Percentiles rank a stretch among this genome's conserved stretches.
Conservation (phyloP, 2,113 vertebrate genomes). For the Crotalus helleri region DNA sequence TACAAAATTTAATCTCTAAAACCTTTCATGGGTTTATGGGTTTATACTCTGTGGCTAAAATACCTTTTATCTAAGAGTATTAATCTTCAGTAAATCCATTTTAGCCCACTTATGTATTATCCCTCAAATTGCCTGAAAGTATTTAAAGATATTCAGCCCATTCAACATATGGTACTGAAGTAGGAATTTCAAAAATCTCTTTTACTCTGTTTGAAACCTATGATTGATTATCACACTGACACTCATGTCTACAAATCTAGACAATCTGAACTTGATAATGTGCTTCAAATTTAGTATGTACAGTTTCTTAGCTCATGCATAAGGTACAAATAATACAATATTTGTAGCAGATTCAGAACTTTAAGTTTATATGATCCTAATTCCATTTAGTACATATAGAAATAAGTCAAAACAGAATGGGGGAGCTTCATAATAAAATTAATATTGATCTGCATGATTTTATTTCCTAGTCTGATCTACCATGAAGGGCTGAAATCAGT, state of each 20-base stretch:
- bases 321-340: neutral
- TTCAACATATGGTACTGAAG: neutral
- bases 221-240: neutral
- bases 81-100: neutral
- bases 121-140: neutral
- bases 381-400: neutral
- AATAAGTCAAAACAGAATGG: neutral
- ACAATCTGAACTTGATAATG: neutral
- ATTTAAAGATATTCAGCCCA: neutral
- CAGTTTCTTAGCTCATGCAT: neutral
- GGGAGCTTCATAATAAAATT: too few relatives aligned
- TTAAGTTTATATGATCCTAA: neutral
- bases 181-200: neutral
- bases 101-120: neutral
- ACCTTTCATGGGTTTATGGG: neutral
- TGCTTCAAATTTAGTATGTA: neutral
- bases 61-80: too few relatives aligned
- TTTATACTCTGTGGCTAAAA: neutral
- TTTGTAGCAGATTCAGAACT: neutral
- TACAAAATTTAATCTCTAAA: neutral
- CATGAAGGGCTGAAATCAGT: too few relatives aligned
- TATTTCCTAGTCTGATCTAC: too few relatives aligned
- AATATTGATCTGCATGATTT: too few relatives aligned
- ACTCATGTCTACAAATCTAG: neutral
- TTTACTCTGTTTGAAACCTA: neutral